Conservation (phyloP, 2,113 vertebrate species). For the Ochotona princeps region DNA sequence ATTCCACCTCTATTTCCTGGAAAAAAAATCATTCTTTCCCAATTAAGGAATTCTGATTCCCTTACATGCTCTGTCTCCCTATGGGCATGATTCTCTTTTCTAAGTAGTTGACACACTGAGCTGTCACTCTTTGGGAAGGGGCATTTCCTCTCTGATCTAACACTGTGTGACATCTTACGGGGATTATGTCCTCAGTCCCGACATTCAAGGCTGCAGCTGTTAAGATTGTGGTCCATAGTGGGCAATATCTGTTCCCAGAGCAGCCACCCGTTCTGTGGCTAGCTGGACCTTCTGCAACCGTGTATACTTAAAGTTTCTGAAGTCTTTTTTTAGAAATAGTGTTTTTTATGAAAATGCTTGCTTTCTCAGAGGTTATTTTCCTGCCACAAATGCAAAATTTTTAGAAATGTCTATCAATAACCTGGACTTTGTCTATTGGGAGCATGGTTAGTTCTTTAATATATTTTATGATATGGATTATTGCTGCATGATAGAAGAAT, state of each 20-base stretch:
- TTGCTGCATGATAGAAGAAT: not conserved
- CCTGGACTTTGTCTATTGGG: not conserved
- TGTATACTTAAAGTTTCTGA: not conserved
- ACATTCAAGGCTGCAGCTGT: not conserved
- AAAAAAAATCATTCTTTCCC: not conserved
- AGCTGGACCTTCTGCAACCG: not conserved
- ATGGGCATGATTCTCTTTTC: accelerated
- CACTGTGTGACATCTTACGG: not conserved
- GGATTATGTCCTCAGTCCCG: not conserved
- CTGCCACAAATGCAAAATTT: not conserved
- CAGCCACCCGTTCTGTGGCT: accelerated
- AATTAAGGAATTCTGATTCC: not conserved
- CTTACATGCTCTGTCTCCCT: not conserved
- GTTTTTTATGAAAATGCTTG: not conserved
- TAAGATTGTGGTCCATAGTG: not conserved
- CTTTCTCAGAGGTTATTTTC: not conserved
- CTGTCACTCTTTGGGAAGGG: not conserved
- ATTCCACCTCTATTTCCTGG: not conserved
- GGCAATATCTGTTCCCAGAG: not conserved
- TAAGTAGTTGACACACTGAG: not conserved
- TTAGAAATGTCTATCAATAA: not conserved
- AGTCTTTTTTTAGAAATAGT: not conserved
- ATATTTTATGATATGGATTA: not conserved
- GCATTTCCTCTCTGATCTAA: not conserved
- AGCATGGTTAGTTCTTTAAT: not conserved